phyloP scores from a whole-genome alignment of 2,888 invertebrate genomes.

The Lepidochitona cinerea region DNA sequence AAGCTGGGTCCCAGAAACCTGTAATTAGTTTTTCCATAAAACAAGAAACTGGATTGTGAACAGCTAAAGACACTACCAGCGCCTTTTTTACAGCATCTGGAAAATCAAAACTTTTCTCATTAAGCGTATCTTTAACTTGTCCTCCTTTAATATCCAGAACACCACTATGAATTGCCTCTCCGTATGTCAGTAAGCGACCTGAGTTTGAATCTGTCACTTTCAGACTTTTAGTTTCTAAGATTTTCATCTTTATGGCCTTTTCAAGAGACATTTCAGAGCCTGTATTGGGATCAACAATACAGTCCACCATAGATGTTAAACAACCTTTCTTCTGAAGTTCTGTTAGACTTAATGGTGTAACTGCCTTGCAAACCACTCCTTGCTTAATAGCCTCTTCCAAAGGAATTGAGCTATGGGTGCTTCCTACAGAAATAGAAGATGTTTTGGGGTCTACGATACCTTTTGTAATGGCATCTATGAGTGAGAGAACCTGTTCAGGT shows the following conservation, averaged over 20 bases:
- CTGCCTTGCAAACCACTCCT: background rate
- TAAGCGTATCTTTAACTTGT: conserved; percentile 42
- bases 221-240: background rate
- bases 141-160: conserved; percentile 61
- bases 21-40: conserved; percentile 35
- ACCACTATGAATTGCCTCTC: conserved; percentile 55
- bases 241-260: conserved; percentile 80
- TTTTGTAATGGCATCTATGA: conserved; percentile 57
- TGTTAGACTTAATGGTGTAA: background rate
- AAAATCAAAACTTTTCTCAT: conserved; percentile 45
- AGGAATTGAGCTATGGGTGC: conserved; percentile 36
- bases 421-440: conserved; percentile 35
- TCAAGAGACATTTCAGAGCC: conserved; percentile 85
- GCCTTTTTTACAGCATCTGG: conserved; percentile 52
- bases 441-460: conserved; percentile 52
- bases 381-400: conserved; percentile 3
- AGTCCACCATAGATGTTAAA: background rate
- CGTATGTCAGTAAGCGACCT: background rate
- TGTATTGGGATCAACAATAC: conserved; percentile 76
- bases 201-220: background rate
- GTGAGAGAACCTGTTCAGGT: conserved; percentile 74
- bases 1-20: conserved; percentile 47
- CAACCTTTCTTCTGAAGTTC: background rate
- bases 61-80: conserved; percentile 33
- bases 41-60: background rate